A percentile compares a stretch with the other conserved stretches of the same genome.
These are phyloP conservation scores for Brachypodius melanocephalos DNA, from an alignment of 2,113 vertebrate species.

Conservation along the genomic window DNA sequence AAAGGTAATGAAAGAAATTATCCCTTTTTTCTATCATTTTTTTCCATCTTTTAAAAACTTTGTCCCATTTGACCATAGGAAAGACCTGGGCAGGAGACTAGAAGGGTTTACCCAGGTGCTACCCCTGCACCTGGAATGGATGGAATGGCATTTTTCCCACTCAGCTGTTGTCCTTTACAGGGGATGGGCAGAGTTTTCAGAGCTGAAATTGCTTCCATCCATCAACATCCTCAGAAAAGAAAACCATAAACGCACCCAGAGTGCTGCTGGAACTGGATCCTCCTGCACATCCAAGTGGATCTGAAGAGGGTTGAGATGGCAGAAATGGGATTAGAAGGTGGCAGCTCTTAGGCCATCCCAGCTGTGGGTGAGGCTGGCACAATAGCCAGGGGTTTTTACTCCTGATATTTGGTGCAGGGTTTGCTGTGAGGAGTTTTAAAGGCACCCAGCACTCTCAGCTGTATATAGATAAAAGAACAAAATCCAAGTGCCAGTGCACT, in stretches of 20 bases:
- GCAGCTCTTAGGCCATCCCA: not conserved
- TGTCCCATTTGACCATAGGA: not conserved
- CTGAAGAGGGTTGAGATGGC: accelerated
- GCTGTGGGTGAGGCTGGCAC: not conserved
- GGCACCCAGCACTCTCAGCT: not conserved
- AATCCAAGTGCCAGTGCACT: not conserved
- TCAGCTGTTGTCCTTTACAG: not conserved
- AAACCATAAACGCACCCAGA: not conserved
- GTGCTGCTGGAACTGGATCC: not conserved
- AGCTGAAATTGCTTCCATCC: not conserved
- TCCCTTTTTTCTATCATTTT: accelerated
- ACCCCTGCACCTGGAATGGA: not conserved
- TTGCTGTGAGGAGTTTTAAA: not conserved
- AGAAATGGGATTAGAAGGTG: not conserved
- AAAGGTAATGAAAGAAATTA: not conserved
- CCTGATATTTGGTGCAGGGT: not conserved
- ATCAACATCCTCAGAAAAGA: not conserved
- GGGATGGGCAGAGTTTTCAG: not conserved
- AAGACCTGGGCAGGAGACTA: not conserved
- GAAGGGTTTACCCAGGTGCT: not conserved
- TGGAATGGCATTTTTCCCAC: not conserved
- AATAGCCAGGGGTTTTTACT: not conserved
- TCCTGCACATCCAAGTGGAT: not conserved
- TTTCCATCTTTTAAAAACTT: not conserved
- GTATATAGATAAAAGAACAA: not conserved